A percentile compares a stretch with the other conserved stretches of the same genome.
Evolutionary conservation across 2,888 invertebrate species (phyloP).

Genomic region (Hemistola chrysoprasaria): DNA sequence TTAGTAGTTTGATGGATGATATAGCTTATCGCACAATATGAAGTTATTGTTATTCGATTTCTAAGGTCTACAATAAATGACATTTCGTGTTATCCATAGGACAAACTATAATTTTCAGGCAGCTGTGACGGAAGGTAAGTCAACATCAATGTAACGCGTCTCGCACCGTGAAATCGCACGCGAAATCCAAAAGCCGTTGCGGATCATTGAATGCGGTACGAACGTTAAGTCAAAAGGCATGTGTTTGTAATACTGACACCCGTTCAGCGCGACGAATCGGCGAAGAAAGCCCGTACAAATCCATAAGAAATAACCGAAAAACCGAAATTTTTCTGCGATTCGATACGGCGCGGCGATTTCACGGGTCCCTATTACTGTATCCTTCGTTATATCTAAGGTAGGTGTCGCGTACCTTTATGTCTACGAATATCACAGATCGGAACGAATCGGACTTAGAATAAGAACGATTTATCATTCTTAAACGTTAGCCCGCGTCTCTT

Average conservation of each 20-base stretch:
- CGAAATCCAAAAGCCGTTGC: constrained; percentile 75
- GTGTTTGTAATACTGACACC: constrained; percentile 79
- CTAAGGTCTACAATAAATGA: constrained; percentile 28
- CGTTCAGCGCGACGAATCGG: constrained; percentile 74
- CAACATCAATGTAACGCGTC: constrained; percentile 81
- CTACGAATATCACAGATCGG: constrained; percentile 54
- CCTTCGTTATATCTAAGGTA: constrained; percentile 43
- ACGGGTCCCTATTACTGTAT: constrained; percentile 70
- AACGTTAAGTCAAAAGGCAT: constrained; percentile 72
- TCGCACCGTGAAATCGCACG: constrained; percentile 71
- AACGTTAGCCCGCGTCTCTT: constrained; percentile 57
- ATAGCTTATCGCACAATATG: constrained; percentile 7
- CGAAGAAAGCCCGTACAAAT: constrained; percentile 82
- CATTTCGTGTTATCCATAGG: constrained; percentile 23
- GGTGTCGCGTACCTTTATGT: constrained; percentile 68
- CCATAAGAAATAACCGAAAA: constrained; percentile 82
- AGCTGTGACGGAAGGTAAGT: constrained; percentile 82
- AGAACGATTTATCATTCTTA: constrained; percentile 78
- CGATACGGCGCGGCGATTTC: constrained; percentile 73
- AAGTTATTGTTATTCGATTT: constrained; percentile 18
- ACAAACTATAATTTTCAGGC: constrained; percentile 54
- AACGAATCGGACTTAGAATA: constrained; percentile 74
- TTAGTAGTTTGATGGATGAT: constrained; percentile 21
- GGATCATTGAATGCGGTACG: constrained; percentile 55
- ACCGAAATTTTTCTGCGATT: constrained; percentile 82